A percentile compares a stretch with the other conserved stretches of the same genome.
phyloP scores from a whole-genome alignment of 2,113 vertebrate species.

The Peromyscus leucopus region DNA sequence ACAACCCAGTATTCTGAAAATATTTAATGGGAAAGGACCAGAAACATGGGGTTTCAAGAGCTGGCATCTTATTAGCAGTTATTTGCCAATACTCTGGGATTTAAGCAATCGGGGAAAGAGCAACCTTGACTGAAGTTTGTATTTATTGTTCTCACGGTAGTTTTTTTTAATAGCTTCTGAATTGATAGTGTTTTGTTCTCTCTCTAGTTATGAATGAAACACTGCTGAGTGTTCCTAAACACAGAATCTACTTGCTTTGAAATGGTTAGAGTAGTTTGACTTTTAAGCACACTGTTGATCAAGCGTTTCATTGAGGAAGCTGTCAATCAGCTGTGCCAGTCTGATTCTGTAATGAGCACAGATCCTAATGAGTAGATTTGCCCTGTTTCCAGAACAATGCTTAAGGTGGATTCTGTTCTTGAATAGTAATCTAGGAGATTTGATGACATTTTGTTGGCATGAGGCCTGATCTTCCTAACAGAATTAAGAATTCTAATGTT shows the following conservation, averaged over 20 bases:
- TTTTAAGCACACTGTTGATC: background rate
- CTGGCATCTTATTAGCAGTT: background rate
- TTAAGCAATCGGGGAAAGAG: background rate
- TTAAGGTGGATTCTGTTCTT: background rate
- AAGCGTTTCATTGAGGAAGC: background rate
- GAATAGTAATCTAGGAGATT: background rate
- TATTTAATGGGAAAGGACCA: background rate
- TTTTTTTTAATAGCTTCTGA: background rate
- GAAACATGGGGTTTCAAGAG: background rate
- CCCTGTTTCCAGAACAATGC: background rate
- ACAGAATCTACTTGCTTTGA: background rate
- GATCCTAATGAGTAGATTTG: background rate
- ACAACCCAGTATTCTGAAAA: background rate
- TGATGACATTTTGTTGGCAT: background rate
- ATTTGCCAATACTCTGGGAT: background rate
- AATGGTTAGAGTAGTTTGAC: background rate
- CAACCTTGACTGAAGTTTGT: background rate
- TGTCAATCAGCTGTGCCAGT: background rate
- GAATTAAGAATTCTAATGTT: background rate
- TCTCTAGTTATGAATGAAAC: constrained; percentile 1
- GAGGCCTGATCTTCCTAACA: background rate
- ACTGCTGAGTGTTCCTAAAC: background rate
- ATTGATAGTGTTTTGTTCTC: background rate
- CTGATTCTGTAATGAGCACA: background rate
- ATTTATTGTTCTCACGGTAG: background rate